Conservation (phyloP, 2,113 vertebrate species). For the Myrmecobius fasciatus region DNA sequence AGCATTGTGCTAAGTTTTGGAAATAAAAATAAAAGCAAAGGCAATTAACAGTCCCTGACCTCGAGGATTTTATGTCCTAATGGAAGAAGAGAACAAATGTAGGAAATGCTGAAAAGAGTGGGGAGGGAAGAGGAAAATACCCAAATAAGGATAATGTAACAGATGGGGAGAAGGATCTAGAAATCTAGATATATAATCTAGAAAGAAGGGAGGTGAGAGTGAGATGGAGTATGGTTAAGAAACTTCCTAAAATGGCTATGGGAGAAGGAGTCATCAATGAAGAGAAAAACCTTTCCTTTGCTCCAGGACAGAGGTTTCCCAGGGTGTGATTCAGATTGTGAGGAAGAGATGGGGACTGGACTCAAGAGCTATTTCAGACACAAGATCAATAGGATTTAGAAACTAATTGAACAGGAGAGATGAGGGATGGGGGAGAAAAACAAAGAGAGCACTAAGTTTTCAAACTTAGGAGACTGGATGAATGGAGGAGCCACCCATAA, state of each 20-base stretch:
- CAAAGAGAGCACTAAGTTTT: not conserved
- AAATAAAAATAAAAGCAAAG: not conserved
- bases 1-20: not conserved
- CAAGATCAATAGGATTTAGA: not conserved
- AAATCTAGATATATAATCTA: no score
- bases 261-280: not conserved
- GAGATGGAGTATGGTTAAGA: not conserved
- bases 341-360: not conserved
- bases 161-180: not conserved
- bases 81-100: not conserved
- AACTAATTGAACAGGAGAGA: not conserved
- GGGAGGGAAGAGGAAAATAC: not conserved
- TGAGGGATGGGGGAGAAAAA: not conserved
- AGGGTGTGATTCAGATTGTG: not conserved
- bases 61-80: not conserved
- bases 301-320: not conserved
- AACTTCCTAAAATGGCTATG: not conserved
- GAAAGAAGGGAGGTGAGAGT: not conserved
- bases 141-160: not conserved
- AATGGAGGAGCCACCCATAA: not conserved
- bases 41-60: not conserved
- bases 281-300: not conserved
- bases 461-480: not conserved
- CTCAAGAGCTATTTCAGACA: not conserved
- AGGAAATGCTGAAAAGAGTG: not conserved